phyloP scores from a whole-genome alignment of 37 sponge, comb jelly and placozoan genomes.

The Ephydatia muelleri region DNA sequence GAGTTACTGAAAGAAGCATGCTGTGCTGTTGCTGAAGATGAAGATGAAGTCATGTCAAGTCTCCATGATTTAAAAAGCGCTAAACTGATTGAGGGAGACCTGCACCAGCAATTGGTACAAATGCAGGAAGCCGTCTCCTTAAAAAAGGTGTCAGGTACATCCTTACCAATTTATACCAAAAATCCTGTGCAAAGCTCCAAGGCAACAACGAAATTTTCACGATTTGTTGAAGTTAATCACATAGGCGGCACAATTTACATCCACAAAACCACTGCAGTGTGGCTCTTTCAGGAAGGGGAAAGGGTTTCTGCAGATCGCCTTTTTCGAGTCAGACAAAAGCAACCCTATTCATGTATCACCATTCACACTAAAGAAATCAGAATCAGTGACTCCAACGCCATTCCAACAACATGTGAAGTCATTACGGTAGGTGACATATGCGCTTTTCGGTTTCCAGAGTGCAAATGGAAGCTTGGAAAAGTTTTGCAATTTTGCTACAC shows the following conservation, averaged over 20 bases:
- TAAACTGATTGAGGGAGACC: not conserved
- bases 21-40: not conserved
- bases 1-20: too few relatives aligned
- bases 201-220: slow-evolving; percentile 28
- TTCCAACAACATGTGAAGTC: too few relatives aligned
- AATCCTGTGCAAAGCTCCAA: too few relatives aligned
- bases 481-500: too few relatives aligned
- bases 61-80: too few relatives aligned
- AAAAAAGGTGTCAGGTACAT: not conserved
- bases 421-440: too few relatives aligned
- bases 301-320: slow-evolving; percentile 58
- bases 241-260: slow-evolving; percentile 20
- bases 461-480: too few relatives aligned
- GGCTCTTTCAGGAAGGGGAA: slow-evolving; percentile 63
- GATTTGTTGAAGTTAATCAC: slow-evolving; percentile 17
- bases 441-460: too few relatives aligned
- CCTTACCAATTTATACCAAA: too few relatives aligned
- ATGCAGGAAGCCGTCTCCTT: too few relatives aligned
- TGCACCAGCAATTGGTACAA: not conserved
- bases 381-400: not conserved
- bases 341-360: slow-evolving; percentile 27
- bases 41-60: not conserved
- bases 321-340: slow-evolving; percentile 42
- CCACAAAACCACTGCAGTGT: too few relatives aligned
- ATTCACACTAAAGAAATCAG: not conserved